phyloP scores from a whole-genome alignment of 1,140 invertebrate species.

The Pseudomyrmex dendroicus region DNA sequence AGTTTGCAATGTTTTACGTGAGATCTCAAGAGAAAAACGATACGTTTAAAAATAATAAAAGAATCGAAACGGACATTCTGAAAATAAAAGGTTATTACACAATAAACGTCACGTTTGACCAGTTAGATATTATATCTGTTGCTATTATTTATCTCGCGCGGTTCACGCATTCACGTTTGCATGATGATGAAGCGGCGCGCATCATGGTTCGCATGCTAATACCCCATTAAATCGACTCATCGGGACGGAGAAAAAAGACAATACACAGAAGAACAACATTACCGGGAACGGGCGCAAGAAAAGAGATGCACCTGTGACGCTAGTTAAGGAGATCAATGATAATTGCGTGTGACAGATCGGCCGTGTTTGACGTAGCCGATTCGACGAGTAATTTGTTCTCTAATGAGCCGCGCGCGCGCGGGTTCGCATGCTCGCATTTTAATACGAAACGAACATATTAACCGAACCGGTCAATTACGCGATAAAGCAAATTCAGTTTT shows the following conservation, averaged over 20 bases:
- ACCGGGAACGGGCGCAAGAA: not conserved
- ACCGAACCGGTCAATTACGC: slow-evolving; percentile 21
- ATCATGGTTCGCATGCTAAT: not conserved
- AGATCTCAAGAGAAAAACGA: not conserved
- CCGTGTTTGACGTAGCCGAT: not conserved
- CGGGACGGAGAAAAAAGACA: not conserved
- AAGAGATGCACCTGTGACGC: not conserved
- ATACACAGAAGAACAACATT: not conserved
- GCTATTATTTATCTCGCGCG: not conserved
- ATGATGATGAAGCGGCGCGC: not conserved
- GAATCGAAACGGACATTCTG: not conserved
- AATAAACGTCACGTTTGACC: not conserved
- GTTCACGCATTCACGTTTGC: not conserved
- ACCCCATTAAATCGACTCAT: slow-evolving; percentile 7
- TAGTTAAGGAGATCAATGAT: slow-evolving; percentile 24
- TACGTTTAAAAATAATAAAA: not conserved
- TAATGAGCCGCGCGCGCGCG: not conserved
- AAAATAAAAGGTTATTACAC: not conserved
- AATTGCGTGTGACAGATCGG: slow-evolving; percentile 14
- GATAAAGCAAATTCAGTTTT: not conserved
- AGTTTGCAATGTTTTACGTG: no score
- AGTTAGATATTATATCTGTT: not conserved
- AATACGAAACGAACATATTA: slow-evolving; percentile 13
- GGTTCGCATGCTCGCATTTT: not conserved
- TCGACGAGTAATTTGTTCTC: not conserved